These are phyloP conservation scores for Ceyx cyanopectus DNA, from an alignment of 2,113 vertebrate genomes.

Conservation along the genomic window DNA sequence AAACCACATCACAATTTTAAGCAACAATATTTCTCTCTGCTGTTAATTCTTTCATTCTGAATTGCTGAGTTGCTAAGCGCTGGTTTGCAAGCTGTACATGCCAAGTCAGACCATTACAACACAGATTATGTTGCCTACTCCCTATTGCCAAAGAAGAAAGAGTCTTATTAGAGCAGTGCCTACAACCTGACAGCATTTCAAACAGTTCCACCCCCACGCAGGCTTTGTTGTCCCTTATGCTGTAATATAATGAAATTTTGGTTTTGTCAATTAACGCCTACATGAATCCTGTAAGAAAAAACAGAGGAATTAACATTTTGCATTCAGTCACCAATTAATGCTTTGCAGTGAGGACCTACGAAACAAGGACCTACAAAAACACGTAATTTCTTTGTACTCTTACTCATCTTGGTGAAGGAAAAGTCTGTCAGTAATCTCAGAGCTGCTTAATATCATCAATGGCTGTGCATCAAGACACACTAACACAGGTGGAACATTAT, in stretches of 20 bases:
- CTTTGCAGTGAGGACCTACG: not conserved
- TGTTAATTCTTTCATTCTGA: not conserved
- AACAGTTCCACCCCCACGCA: not conserved
- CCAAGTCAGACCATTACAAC: not conserved
- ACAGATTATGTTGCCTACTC: not conserved
- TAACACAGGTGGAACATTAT: not conserved
- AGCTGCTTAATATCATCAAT: not conserved
- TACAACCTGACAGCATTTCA: not conserved
- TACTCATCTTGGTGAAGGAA: not conserved
- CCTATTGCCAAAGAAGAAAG: not conserved
- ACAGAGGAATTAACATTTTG: not conserved
- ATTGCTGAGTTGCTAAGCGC: not conserved
- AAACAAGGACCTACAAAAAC: not conserved
- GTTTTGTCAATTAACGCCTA: not conserved
- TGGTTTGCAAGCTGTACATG: not conserved
- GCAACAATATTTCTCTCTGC: not conserved
- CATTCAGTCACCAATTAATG: not conserved
- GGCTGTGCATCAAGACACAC: not conserved
- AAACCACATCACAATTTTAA: slow-evolving; percentile 21
- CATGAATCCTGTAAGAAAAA: not conserved
- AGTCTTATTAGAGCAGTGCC: fast-evolving
- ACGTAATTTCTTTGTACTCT: not conserved
- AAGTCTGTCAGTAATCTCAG: not conserved
- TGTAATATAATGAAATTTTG: not conserved
- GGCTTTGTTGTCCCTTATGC: not conserved